phyloP scores from a whole-genome alignment of 1,140 invertebrate genomes.

The Musca vetustissima region DNA sequence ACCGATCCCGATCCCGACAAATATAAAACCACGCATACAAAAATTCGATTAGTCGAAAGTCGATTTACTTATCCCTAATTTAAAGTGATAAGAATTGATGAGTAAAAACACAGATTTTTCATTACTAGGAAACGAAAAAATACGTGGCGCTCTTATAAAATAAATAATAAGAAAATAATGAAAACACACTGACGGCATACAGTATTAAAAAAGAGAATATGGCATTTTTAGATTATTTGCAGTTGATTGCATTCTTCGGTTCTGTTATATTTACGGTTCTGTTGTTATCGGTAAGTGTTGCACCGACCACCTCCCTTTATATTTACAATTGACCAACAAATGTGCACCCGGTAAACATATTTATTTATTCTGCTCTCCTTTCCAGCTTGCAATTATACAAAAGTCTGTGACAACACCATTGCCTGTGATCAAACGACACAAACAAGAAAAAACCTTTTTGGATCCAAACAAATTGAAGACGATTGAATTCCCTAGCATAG shows the following conservation, averaged over 20 bases:
- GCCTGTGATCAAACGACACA: conserved; percentile 66
- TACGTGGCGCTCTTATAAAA: conserved; percentile 19
- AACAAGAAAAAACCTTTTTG: conserved; percentile 76
- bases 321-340: background rate
- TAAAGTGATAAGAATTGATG: too few species aligned
- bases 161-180: background rate
- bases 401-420: conserved; percentile 65
- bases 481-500: conserved; percentile 71
- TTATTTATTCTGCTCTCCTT: conserved; percentile 36
- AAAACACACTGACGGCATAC: background rate
- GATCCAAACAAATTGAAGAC: conserved; percentile 65
- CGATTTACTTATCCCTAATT: too few species aligned
- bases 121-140: background rate
- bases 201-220: conserved; percentile 13
- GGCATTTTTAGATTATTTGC: conserved; percentile 24
- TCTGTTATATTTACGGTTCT: conserved; percentile 26
- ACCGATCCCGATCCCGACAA: too few species aligned
- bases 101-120: too few species aligned
- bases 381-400: conserved; percentile 63
- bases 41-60: too few species aligned
- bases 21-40: too few species aligned
- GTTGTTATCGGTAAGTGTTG: conserved; percentile 24
- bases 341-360: background rate
- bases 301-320: background rate
- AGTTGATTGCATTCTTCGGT: conserved; percentile 28